Evolutionary conservation across 2,113 vertebrate genomes (phyloP).

Genomic region (Kryptolebias marmoratus): DNA sequence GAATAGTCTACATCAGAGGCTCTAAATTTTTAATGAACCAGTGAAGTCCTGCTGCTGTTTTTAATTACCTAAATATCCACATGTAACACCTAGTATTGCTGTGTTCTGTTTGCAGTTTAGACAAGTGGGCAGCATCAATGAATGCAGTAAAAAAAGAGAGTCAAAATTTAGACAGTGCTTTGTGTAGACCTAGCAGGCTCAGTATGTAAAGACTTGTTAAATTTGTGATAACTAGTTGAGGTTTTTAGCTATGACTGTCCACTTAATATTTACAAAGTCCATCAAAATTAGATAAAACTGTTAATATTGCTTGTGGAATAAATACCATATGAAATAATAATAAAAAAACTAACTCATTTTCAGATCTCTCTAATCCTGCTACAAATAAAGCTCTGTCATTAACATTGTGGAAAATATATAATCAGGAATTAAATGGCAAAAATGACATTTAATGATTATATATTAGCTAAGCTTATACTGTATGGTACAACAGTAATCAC

Average conservation of each 20-base stretch:
- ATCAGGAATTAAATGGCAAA: slow-evolving; percentile 35
- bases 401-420: slow-evolving; percentile 27
- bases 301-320: slow-evolving; percentile 3
- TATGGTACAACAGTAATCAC: slow-evolving; percentile 25
- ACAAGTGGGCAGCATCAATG: neutral
- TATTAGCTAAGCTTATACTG: slow-evolving; percentile 26
- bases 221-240: slow-evolving; percentile 1
- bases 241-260: neutral
- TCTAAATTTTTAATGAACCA: too few relatives aligned
- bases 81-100: too few relatives aligned
- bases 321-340: neutral
- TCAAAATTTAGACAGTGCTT: neutral
- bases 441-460: slow-evolving; percentile 45
- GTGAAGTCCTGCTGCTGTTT: too few relatives aligned
- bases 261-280: slow-evolving; percentile 10
- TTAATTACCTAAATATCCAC: too few relatives aligned
- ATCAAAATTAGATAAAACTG: slow-evolving; percentile 17
- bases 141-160: neutral
- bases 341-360: slow-evolving; percentile 31
- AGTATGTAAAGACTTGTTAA: neutral
- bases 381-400: slow-evolving; percentile 15
- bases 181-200: neutral
- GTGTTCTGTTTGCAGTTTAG: neutral
- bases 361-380: slow-evolving; percentile 3
- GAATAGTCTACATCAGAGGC: too few relatives aligned